These are phyloP conservation scores for Malurus splendens DNA, from an alignment of 2,797 vertebrate species.

Conservation along the genomic window DNA sequence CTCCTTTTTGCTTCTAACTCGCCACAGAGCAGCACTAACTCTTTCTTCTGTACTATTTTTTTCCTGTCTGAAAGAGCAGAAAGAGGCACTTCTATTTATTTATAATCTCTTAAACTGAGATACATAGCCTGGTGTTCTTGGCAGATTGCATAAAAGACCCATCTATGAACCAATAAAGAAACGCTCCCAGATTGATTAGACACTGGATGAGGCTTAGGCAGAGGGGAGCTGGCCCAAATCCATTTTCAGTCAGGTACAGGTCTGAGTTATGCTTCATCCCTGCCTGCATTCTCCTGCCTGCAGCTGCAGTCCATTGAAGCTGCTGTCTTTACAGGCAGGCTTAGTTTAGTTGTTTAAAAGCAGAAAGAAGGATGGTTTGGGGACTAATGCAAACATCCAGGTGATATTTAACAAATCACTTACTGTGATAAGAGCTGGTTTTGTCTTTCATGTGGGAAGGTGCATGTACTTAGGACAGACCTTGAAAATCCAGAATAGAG, in stretches of 20 bases:
- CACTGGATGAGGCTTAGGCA: not conserved
- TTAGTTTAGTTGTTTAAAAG: not conserved
- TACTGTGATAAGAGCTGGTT: not conserved
- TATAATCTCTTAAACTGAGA: slow-evolving; percentile 11
- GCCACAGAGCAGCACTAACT: not conserved
- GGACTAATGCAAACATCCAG: not conserved
- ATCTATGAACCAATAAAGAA: slow-evolving; percentile 4
- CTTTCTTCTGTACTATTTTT: not conserved
- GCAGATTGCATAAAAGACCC: not conserved
- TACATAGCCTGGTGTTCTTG: not conserved
- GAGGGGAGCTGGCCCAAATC: not conserved
- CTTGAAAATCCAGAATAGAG: not conserved
- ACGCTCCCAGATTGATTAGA: not conserved
- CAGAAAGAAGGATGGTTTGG: not conserved
- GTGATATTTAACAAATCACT: not conserved
- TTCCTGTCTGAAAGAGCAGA: not conserved
- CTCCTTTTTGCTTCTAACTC: not conserved
- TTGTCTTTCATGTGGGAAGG: not conserved
- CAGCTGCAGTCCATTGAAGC: not conserved
- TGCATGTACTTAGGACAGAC: not conserved
- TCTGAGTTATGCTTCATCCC: not conserved
- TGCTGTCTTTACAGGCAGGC: slow-evolving; percentile 29
- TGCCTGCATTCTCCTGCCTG: not conserved
- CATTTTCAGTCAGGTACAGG: not conserved
- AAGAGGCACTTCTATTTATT: slow-evolving; percentile 4